Evolutionary conservation across 92 coral and sea anemone species (phyloP), one percentile per base, ranked within the genome.

Genomic region (Zoanthus sociatus): DNA sequence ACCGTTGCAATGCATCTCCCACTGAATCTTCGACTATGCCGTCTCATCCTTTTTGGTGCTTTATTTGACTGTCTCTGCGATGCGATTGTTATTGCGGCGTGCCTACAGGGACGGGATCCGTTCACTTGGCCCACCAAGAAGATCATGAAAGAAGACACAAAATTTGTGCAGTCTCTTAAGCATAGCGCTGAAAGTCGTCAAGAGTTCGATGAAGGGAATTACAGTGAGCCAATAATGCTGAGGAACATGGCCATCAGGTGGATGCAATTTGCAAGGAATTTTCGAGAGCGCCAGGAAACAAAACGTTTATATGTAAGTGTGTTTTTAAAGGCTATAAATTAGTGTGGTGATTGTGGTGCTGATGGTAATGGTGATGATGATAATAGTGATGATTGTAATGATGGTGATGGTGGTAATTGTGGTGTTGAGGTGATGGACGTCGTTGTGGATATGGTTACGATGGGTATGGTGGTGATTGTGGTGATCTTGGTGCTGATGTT

Each of bases 1-100:
- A 54, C 26, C 5, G 88, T 74, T 20, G 88, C 82, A n/a, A 79
- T 82, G 71, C 75, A 20, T 79, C 74, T 88, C 6, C 90, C 90
- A 30, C 46, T 82, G 78, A 73, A 88, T 73, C 88, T 88, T 16
- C 90, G 75, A 6, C 88, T 55, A 5, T 88, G 90, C 42, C 69
- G 88, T 18, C 82, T 85, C 47, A 70, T 85, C 32, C 16, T 85
- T 33, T 85, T 74, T 71, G 90, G 90, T 26, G 82, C 84, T 10
- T 42, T 87, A 11, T 79, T 87, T 67, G 51, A 75, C 68, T 87
- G 90, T 37, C 78, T 87, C 20, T 87, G 90, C n/a, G 90, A 87
- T 74, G 90, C 87, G 6, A 87, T 87, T 12, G 88, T 87, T 16
- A 87, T 87, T 81, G 90, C 90, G 8, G 90, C 90, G 1, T 44